Base-by-base conservation (phyloP, 2,113 vertebrate species). In the Stercorarius parasiticus region DNA sequence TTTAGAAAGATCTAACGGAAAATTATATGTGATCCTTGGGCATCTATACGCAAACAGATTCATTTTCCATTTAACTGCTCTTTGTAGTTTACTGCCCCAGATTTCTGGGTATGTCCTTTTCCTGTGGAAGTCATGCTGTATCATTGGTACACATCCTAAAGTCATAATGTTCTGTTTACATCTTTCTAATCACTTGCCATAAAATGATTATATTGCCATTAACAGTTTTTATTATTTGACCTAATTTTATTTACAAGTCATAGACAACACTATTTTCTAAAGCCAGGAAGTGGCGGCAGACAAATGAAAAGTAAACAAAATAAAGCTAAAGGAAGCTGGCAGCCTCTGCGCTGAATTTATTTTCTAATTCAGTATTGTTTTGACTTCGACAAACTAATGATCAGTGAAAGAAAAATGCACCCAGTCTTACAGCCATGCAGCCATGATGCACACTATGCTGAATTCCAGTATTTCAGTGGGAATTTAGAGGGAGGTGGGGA, bases 241-340 rank as follows among this genome's bases (percentile, higher is more conserved):
- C 72, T 88, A 38, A 65, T 90, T 86, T 83, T 86, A 84, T 94
- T 96, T 93, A 86, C 50, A 88, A 88, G 77, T 91, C 82, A 77
- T 11, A 93, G 82, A 84, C 69, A 92, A 67, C 43, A 40, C 45
- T 65, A 15, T 90, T 93, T 92, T 96, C 80, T 65, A 84, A 92
- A 94, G 72, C 87, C 84, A 92, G 95, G 88, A 93, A 94, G 62
- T 42, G 43, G 58, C 52, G 93, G 70, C 61, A 95, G 66, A 88
- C 74, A 85, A 95, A 94, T 79, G 38, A 90, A 90, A 95, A 95
- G 87, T 85, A 95, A 95, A 95, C 84, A 94, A 92, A 97, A 95
- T 76, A 85, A 94, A 86, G 65, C 88, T 88, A 81, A 92, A 94
- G 82, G 88, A 93, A 93, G 66, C 79, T 66, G 61, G 32, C 69